phyloP scores from a whole-genome alignment of 2,113 vertebrate species.

The Ctenomys sociabilis region DNA sequence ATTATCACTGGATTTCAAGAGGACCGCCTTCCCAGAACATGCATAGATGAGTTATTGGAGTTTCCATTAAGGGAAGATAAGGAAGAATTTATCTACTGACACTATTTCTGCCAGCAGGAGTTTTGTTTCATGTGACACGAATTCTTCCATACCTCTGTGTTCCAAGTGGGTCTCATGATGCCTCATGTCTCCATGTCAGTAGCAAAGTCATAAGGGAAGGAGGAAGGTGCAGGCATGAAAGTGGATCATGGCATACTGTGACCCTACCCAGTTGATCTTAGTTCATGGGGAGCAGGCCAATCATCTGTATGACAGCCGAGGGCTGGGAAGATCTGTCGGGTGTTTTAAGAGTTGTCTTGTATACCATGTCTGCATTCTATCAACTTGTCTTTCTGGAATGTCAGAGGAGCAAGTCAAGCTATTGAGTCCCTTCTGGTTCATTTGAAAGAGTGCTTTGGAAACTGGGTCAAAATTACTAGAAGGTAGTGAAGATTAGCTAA shows the following conservation, averaged over 20 bases:
- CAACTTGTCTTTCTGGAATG: not conserved
- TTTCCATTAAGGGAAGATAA: not conserved
- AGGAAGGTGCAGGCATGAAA: not conserved
- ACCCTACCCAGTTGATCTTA: not conserved
- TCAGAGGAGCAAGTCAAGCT: not conserved
- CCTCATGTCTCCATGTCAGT: not conserved
- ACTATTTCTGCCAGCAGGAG: not conserved
- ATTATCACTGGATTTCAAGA: not conserved
- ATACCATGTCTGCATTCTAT: not conserved
- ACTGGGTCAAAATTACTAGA: not conserved
- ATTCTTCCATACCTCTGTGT: not conserved
- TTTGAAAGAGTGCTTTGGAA: slow-evolving; percentile 16
- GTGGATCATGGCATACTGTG: not conserved
- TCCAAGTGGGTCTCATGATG: not conserved
- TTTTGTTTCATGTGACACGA: slow-evolving; percentile 11
- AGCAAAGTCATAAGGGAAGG: not conserved
- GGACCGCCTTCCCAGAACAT: not conserved
- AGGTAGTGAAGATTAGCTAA: not conserved
- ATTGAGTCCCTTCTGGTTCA: not conserved
- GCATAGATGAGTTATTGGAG: not conserved
- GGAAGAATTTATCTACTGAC: not conserved
- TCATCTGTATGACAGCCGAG: not conserved
- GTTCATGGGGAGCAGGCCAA: not conserved
- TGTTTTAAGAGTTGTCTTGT: not conserved
- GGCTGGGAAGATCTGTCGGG: not conserved